These are phyloP conservation scores for Xanthorhoe designata DNA, from an alignment of 2,888 invertebrate species.

Conservation along the genomic window DNA sequence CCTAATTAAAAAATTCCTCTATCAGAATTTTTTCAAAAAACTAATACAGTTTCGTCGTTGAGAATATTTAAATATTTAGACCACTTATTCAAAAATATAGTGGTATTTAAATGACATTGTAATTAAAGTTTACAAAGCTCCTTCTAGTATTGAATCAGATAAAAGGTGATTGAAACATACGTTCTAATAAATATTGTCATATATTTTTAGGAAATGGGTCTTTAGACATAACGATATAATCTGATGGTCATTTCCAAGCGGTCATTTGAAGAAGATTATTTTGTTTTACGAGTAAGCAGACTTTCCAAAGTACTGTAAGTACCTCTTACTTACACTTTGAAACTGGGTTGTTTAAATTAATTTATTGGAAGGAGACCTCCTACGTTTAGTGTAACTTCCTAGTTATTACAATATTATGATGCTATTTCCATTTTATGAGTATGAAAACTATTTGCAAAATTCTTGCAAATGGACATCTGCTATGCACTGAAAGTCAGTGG, in stretches of 20 bases:
- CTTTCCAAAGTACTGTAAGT: background rate
- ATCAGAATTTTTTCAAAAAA: too few relatives aligned
- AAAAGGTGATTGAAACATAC: background rate
- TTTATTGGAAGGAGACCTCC: background rate
- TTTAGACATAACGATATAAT: background rate
- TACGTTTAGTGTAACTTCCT: background rate
- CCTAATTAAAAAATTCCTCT: too few relatives aligned
- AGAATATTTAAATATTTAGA: too few relatives aligned
- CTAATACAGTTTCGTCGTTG: too few relatives aligned
- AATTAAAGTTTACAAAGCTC: too few relatives aligned
- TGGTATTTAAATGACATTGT: too few relatives aligned
- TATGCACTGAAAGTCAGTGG: background rate
- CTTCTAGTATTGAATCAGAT: background rate
- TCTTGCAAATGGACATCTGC: background rate
- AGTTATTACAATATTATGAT: background rate
- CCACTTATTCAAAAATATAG: too few relatives aligned
- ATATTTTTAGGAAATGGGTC: background rate
- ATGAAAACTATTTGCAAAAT: background rate
- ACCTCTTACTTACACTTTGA: background rate
- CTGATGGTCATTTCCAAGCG: background rate
- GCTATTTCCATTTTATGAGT: background rate
- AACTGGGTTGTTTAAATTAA: background rate
- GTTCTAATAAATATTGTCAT: background rate
- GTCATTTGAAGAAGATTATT: slow-evolving; percentile 1
- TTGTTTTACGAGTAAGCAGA: background rate